Evolutionary conservation across 2,888 invertebrate genomes (phyloP).

Genomic region (Drosophila parthenogenetica): DNA sequence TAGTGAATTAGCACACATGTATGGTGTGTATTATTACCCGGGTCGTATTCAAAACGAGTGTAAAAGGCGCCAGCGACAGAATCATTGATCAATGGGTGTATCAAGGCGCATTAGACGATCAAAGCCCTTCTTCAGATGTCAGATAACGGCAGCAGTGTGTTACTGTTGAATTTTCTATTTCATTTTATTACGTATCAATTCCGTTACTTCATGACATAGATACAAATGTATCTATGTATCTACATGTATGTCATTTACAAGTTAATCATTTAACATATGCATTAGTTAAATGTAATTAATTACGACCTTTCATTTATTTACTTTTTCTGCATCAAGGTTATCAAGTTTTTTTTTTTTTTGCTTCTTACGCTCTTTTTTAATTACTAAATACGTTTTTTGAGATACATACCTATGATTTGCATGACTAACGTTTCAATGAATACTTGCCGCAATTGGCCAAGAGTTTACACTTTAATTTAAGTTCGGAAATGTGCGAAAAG

Average conservation of each 20-base stretch:
- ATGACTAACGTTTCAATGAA: no score
- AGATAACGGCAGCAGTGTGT: constrained; percentile 13
- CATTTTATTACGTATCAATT: neutral
- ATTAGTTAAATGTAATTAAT: constrained; percentile 33
- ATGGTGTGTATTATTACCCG: neutral
- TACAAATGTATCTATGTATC: constrained; percentile 19
- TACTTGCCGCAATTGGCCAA: no score
- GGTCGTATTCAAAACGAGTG: constrained; percentile 33
- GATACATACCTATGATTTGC: neutral
- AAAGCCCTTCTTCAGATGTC: constrained; percentile 45
- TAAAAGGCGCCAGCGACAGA: constrained; percentile 38
- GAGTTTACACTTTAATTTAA: no score
- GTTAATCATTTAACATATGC: constrained; percentile 4
- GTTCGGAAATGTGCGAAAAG: no score
- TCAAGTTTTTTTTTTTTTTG: neutral
- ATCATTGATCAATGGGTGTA: constrained; percentile 59
- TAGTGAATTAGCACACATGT: constrained; percentile 21
- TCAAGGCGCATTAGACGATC: constrained; percentile 47
- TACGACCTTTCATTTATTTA: constrained; percentile 8
- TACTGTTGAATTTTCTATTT: neutral
- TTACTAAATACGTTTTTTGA: neutral
- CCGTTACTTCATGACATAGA: neutral
- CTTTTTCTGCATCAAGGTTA: neutral
- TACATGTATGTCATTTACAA: constrained; percentile 9
- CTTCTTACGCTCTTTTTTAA: neutral